Evolutionary conservation across 2,113 vertebrate species (phyloP).

Genomic region (Anguilla japonica): DNA sequence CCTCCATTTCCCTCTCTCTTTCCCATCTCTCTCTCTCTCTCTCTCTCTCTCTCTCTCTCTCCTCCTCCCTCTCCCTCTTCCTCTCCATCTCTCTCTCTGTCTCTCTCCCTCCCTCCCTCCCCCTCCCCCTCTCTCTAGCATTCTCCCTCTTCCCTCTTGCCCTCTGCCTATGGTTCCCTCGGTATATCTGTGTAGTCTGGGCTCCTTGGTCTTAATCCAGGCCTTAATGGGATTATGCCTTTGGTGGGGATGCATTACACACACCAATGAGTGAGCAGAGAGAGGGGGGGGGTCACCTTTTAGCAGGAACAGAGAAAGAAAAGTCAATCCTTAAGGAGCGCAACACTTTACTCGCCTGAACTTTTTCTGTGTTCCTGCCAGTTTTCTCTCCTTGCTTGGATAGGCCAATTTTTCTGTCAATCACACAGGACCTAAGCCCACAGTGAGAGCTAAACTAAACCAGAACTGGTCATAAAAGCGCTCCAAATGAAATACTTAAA

Average conservation of each 20-base stretch:
- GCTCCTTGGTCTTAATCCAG: not conserved
- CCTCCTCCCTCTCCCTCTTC: not conserved
- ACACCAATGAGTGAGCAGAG: not conserved
- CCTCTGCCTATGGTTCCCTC: not conserved
- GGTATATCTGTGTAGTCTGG: not conserved
- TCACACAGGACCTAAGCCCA: not conserved
- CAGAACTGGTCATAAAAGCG: not conserved
- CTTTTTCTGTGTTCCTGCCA: not conserved
- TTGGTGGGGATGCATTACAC: not conserved
- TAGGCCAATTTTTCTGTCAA: not conserved
- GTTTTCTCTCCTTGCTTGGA: not conserved
- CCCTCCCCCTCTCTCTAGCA: not conserved
- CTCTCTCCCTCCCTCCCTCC: not conserved
- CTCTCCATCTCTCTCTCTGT: not conserved
- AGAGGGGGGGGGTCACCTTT: not conserved
- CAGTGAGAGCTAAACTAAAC: not conserved
- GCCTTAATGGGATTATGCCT: conserved; percentile 11
- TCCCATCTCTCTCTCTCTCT: not conserved
- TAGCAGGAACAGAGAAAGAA: not conserved
- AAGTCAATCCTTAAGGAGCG: not conserved
- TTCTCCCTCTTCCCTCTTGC: not conserved
- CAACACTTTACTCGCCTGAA: not conserved
- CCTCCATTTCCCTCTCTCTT: not conserved
- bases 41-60: not conserved
- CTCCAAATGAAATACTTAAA: not conserved